Base-by-base conservation (phyloP, 2,888 invertebrate genomes). In the Galerucella nymphaeae region DNA sequence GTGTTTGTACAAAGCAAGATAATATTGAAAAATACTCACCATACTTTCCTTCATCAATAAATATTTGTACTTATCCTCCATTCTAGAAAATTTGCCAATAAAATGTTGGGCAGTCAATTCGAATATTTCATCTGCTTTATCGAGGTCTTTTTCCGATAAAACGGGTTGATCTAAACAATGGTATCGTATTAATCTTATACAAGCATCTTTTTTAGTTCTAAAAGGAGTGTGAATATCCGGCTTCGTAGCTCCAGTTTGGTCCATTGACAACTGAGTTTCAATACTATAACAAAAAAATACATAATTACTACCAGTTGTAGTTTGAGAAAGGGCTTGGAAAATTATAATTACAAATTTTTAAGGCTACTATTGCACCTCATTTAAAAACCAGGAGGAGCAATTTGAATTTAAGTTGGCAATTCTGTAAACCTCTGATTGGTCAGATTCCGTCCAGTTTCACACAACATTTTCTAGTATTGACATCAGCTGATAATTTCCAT, bases 171-270 rank as follows among this genome's bases (percentile, higher is more conserved):
- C 91, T 85, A 92, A 91, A 76, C 93, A 93, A 84, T 95, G 95
- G 86, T 94, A 95, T 78, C 92, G 88, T 70, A 94, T 89, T 64
- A 95, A 87, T 66, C 94, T 88, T 82, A 93, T 91, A 78, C 93
- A 93, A 0, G 94, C 94, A 83, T 95, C 94, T 74, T 90, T 90
- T 80, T 91, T 92, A 80, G 90, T 90, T 74, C 88, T 87, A 83
- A 94, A 95, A 16, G 93, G 93, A 68, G 90, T 90, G 75, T 91
- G 90, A 64, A 91, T 91, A 84, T 95, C 94, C 1, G 94, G 93
- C 83, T 91, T 91, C 38, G 91, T 85, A 65, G 93, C 94, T 73
- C 91, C 92, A 80, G 90, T 90, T 85, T 94, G 93, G 87, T 95
- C 94, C 65, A 91, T 91, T 82, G 90, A 90, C 81, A 93, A 83